A percentile compares a stretch with the other conserved stretches of the same genome.
phyloP scores from a whole-genome alignment of 2,113 vertebrate genomes.

The Bungarus multicinctus region DNA sequence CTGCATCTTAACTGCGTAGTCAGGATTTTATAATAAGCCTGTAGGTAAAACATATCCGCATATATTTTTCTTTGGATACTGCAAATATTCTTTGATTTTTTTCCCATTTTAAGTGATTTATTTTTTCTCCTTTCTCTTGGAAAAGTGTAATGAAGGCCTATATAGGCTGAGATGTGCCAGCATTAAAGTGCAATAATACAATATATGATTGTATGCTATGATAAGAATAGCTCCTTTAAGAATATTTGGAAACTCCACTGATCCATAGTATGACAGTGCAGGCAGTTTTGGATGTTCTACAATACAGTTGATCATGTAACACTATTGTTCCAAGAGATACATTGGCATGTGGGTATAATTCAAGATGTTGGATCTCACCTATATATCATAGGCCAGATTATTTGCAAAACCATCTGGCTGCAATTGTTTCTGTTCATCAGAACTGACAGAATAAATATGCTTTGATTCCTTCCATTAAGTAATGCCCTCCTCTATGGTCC shows the following conservation, averaged over 20 bases:
- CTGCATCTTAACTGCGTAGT: constrained; percentile 65
- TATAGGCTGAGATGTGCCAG: background rate
- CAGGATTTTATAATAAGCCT: constrained; percentile 70
- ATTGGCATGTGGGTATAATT: background rate
- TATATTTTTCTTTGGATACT: constrained; percentile 40
- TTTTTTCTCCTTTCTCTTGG: background rate
- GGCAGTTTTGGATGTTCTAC: background rate
- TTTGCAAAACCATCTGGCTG: background rate
- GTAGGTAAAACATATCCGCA: constrained; percentile 47
- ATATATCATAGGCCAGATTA: background rate
- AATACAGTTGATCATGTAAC: background rate
- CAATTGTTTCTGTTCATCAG: background rate
- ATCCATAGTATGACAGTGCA: background rate
- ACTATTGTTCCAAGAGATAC: background rate
- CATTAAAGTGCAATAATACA: background rate
- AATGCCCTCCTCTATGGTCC: background rate
- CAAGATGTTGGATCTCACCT: background rate
- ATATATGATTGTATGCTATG: background rate
- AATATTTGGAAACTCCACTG: background rate
- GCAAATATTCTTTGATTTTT: constrained; percentile 33
- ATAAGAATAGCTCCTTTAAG: background rate
- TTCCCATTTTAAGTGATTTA: background rate
- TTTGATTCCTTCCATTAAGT: background rate
- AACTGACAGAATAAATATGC: background rate
- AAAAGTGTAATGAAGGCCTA: background rate